Evolutionary conservation across 2,113 vertebrate genomes (phyloP), one percentile per base, ranked within the genome.

Genomic region (Apistogramma diplotaenia): DNA sequence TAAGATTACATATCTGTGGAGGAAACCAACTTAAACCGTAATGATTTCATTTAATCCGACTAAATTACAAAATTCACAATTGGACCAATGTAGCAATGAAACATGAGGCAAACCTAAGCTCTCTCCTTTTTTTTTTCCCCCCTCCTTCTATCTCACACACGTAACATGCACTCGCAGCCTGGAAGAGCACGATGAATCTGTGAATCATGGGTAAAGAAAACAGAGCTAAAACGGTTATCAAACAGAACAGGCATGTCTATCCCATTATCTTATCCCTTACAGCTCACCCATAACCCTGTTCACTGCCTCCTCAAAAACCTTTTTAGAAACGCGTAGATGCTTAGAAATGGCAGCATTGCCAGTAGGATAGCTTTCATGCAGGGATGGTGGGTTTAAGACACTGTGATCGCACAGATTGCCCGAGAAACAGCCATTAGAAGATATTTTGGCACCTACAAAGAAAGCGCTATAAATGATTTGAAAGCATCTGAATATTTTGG

Each of bases 281-380:
- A 90, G 87, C 87, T 87, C 82, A 89, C 83, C 87, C 82, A 74
- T 88, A 85, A 91, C 86, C 82, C 73, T 82, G 60, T 57, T 84
- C 73, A 58, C 86, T 83, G 84, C 86, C 89, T 87, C 87, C 87
- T 91, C 86, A 87, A 62, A 89, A 74, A 84, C 74, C 87, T 76
- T 89, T 89, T 91, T 85, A 87, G 82, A 89, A 88, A 89, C 46
- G 76, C 23, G 31, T 23, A 80, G 80, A 82, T 81, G 77, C 79
- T 82, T 73, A 25, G 56, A 83, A 89, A 88, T 75, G 74, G 57
- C 72, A 88, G 31, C 65, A 49, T 54, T 81, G 87, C 83, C 23
- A 54, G 58, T 76, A 35, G 78, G 57, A 67, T 58, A 51, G 59
- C 84, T 84, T 88, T 83, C 79, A 78, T 73, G 60, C 46, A 40